These are phyloP conservation scores for Drosophila bocki DNA, from an alignment of 1,140 invertebrate species.

Conservation along the genomic window DNA sequence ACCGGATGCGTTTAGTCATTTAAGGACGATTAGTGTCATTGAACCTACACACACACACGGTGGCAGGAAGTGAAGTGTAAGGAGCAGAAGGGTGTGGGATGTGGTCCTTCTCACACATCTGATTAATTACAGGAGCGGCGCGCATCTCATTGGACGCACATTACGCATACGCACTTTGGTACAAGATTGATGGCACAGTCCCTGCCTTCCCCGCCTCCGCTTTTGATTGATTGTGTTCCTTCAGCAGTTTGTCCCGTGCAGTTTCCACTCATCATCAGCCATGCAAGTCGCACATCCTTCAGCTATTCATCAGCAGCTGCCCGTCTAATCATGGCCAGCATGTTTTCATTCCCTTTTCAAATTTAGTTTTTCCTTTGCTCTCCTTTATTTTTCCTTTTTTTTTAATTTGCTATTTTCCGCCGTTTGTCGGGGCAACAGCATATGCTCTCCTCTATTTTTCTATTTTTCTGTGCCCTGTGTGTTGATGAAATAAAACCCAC, in stretches of 20 bases:
- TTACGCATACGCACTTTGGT: conserved; percentile 52
- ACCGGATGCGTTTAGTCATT: conserved; percentile 44
- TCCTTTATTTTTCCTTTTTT: neutral
- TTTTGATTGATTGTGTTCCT: conserved; percentile 54
- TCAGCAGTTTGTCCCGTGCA: conserved; percentile 24
- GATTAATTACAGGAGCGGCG: conserved; percentile 46
- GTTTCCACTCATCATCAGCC: conserved; percentile 47
- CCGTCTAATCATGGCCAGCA: conserved; percentile 44
- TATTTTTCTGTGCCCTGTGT: too few relatives aligned
- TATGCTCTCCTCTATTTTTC: conserved; percentile 23
- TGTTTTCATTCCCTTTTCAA: conserved; percentile 33
- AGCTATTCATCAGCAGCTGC: conserved; percentile 56
- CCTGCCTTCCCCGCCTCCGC: neutral
- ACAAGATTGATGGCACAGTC: conserved; percentile 49
- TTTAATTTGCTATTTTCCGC: conserved; percentile 53
- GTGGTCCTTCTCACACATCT: conserved; percentile 18
- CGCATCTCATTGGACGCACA: conserved; percentile 38
- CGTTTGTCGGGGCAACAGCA: conserved; percentile 36
- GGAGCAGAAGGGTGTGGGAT: neutral
- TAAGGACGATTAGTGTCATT: conserved; percentile 58
- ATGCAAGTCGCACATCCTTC: conserved; percentile 48
- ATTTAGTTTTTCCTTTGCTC: neutral
- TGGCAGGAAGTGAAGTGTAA: conserved; percentile 17
- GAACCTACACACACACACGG: conserved; percentile 19
- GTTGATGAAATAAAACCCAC: neutral